Conservation (phyloP, 2,113 vertebrate genomes). For the Sciurus niger region DNA sequence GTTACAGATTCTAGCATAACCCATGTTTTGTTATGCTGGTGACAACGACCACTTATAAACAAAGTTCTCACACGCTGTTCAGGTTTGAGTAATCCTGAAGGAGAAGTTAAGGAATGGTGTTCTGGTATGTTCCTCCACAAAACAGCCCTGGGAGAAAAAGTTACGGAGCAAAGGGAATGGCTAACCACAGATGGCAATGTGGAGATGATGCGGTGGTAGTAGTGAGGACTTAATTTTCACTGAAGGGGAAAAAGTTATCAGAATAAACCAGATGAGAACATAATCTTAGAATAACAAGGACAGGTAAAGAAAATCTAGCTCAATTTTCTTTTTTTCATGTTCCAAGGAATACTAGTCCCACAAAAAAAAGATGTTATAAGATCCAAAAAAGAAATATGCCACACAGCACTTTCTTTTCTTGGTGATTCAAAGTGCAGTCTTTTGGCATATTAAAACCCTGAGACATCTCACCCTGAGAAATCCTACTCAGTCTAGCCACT, state of each 20-base stretch:
- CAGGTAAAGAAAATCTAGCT: neutral
- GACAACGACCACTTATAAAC: slow-evolving; percentile 29
- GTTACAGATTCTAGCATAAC: neutral
- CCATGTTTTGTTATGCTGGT: neutral
- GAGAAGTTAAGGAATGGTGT: neutral
- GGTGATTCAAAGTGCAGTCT: neutral
- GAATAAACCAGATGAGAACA: slow-evolving; percentile 13
- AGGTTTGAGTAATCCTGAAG: neutral
- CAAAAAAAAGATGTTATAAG: neutral
- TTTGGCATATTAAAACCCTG: slow-evolving; percentile 22
- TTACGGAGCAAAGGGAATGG: neutral
- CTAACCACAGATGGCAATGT: neutral
- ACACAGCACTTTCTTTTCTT: neutral
- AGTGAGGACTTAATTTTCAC: neutral
- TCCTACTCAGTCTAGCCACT: neutral
- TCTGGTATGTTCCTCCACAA: neutral
- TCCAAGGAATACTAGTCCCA: slow-evolving; percentile 4
- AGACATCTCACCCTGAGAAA: neutral
- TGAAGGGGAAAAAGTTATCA: neutral
- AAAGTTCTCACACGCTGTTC: slow-evolving; percentile 36
- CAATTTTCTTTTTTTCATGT: slow-evolving; percentile 27
- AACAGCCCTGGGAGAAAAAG: neutral
- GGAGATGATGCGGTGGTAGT: neutral
- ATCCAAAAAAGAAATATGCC: neutral
- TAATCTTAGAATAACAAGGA: slow-evolving; percentile 29